A percentile compares a stretch with the other conserved stretches of the same genome.
phyloP scores from a whole-genome alignment of 2,888 invertebrate species.

The Luperina nickerlii region DNA sequence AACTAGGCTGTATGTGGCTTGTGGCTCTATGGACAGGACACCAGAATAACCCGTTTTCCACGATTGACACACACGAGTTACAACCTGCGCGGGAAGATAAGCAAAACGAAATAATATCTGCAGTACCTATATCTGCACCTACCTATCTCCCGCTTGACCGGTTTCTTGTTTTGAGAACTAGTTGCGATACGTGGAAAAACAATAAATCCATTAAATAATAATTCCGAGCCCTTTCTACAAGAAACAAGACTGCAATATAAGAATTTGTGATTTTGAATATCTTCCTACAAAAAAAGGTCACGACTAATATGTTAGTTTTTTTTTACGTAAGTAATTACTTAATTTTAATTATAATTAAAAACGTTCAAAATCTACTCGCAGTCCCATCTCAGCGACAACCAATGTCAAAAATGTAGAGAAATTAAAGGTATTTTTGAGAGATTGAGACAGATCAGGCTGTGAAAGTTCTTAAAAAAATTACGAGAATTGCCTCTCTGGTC shows the following conservation, averaged over 20 bases:
- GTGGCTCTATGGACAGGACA: constrained; percentile 40
- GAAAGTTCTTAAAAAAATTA: not conserved
- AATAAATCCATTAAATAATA: not conserved
- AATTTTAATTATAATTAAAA: too few species aligned
- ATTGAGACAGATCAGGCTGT: too few species aligned
- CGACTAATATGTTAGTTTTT: not conserved
- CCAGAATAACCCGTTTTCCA: constrained; percentile 50
- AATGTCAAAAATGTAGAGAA: too few species aligned
- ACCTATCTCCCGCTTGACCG: constrained; percentile 31
- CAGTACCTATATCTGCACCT: constrained; percentile 33
- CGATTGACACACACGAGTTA: constrained; percentile 56
- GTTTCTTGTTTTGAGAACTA: constrained; percentile 41
- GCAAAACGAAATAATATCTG: constrained; percentile 41
- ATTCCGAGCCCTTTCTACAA: not conserved
- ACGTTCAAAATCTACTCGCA: not conserved
- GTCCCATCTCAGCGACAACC: not conserved
- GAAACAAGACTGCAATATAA: not conserved
- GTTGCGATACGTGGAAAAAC: constrained; percentile 6
- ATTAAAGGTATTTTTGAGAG: too few species aligned
- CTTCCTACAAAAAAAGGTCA: not conserved
- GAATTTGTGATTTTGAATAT: not conserved
- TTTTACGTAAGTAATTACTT: not conserved
- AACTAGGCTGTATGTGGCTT: constrained; percentile 31
- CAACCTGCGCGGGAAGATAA: constrained; percentile 40
- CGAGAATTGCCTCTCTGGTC: not conserved